phyloP scores from a whole-genome alignment of 2,113 vertebrate species.

The Ctenodactylus gundi region DNA sequence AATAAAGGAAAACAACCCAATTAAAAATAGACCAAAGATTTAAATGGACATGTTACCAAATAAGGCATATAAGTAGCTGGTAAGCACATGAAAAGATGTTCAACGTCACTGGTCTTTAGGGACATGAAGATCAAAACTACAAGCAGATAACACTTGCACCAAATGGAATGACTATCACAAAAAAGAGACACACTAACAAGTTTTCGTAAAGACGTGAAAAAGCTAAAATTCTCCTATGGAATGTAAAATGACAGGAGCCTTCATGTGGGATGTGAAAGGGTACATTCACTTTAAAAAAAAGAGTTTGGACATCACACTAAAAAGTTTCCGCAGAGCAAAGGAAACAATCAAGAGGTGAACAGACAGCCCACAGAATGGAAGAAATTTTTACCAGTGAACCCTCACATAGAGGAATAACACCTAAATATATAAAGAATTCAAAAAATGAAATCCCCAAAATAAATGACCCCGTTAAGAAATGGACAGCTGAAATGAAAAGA shows the following conservation, averaged over 20 bases:
- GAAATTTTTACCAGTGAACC: too few species aligned
- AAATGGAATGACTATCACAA: background rate
- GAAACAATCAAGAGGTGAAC: too few species aligned
- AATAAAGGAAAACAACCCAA: background rate
- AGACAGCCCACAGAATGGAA: too few species aligned
- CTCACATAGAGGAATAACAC: too few species aligned
- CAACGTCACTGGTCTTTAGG: background rate
- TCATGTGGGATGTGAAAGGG: background rate
- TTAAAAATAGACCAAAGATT: background rate
- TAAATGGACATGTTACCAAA: background rate
- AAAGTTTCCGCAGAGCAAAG: too few species aligned
- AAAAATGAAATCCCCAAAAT: too few species aligned
- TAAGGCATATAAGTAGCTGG: background rate
- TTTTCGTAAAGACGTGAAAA: background rate
- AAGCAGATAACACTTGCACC: background rate
- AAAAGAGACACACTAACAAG: background rate
- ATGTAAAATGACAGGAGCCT: background rate
- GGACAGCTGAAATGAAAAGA: too few species aligned
- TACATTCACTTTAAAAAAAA: background rate
- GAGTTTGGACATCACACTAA: too few species aligned
- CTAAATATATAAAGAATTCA: too few species aligned
- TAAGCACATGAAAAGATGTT: background rate
- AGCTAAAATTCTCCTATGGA: background rate
- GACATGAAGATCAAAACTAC: slow-evolving; percentile 12
- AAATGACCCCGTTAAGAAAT: too few species aligned